These are phyloP conservation scores for Heteromormyrus szaboi DNA, from an alignment of 2,797 vertebrate genomes.

Conservation along the genomic window DNA sequence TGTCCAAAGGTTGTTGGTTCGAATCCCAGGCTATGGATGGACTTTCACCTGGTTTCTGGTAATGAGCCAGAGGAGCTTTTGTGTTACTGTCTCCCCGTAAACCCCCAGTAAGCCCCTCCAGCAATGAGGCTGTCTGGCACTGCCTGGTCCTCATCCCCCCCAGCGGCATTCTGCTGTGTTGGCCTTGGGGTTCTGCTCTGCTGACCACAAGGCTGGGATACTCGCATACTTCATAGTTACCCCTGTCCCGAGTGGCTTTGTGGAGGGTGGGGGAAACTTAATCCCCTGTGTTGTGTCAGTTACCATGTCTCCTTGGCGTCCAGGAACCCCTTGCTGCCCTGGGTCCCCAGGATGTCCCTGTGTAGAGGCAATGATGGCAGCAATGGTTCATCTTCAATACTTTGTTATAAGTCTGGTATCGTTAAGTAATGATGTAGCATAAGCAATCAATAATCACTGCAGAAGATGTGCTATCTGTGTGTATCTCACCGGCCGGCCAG, in stretches of 20 bases:
- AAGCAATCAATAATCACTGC: neutral
- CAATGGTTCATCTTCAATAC: neutral
- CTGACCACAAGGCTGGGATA: neutral
- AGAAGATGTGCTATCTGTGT: neutral
- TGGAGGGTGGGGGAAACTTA: neutral
- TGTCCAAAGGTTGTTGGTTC: neutral
- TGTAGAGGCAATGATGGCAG: neutral
- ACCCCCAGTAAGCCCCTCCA: neutral
- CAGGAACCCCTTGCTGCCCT: conserved; percentile 64
- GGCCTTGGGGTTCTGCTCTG: neutral
- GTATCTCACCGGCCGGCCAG: conserved; percentile 65
- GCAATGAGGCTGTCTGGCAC: neutral
- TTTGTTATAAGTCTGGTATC: too few species aligned
- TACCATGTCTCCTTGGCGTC: conserved; percentile 67
- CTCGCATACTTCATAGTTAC: neutral
- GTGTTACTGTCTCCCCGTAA: neutral
- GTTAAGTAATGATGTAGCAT: neutral
- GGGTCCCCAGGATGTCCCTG: conserved; percentile 70
- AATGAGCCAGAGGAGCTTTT: neutral
- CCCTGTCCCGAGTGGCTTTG: neutral
- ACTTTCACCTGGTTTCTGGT: neutral
- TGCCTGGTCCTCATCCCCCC: neutral
- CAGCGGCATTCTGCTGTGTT: neutral
- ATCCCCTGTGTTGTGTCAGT: conserved; percentile 20
- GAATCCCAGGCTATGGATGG: neutral